Evolutionary conservation across 2,113 vertebrate genomes (phyloP).

Genomic region (Rhizomys pruinosus): DNA sequence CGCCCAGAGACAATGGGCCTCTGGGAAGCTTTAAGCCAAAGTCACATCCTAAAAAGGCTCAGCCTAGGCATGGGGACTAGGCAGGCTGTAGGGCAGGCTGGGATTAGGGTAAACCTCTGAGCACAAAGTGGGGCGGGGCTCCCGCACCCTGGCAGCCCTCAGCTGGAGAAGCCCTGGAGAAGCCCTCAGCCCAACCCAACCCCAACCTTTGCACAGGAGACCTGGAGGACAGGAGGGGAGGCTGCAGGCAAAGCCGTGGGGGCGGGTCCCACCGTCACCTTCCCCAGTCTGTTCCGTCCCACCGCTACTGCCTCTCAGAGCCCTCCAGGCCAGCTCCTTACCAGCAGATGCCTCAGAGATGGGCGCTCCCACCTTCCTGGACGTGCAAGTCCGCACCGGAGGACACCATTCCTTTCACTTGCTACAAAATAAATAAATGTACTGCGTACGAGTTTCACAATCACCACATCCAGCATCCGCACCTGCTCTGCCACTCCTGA

Average conservation of each 20-base stretch:
- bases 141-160: slow-evolving; percentile 47
- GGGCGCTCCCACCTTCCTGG: no score
- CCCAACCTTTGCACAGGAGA: not conserved
- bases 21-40: slow-evolving; percentile 78
- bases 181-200: slow-evolving; percentile 63
- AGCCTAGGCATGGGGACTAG: slow-evolving; percentile 79
- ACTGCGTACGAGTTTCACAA: not conserved
- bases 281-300: not conserved
- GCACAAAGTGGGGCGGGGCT: slow-evolving; percentile 75
- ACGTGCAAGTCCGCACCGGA: no score
- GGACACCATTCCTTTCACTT: not conserved
- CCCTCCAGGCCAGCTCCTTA: not conserved
- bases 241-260: not conserved
- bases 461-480: not conserved
- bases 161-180: slow-evolving; percentile 58
- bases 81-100: slow-evolving; percentile 73
- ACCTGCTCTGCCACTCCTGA: not conserved
- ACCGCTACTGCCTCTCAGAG: not conserved
- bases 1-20: slow-evolving; percentile 77
- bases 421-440: not conserved
- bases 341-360: not conserved
- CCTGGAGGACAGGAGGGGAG: not conserved
- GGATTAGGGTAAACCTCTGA: slow-evolving; percentile 86
- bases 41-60: slow-evolving; percentile 78
- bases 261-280: not conserved